phyloP scores from a whole-genome alignment of 1,140 invertebrate genomes.

The Drosophila dunni region DNA sequence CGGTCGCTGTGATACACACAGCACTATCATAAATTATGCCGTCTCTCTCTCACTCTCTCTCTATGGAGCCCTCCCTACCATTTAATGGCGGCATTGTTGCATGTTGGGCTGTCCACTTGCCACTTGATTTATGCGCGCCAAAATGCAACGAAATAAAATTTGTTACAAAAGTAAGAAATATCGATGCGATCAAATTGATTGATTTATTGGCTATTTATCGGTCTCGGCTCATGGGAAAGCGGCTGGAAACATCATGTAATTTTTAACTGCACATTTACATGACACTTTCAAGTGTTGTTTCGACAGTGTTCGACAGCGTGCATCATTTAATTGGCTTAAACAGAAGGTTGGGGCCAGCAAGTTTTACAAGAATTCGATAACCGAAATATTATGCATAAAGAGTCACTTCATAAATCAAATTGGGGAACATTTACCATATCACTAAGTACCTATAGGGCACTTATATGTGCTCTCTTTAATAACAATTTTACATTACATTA shows the following conservation, averaged over 20 bases:
- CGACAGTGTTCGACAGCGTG: slow-evolving; percentile 12
- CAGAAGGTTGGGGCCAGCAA: not conserved
- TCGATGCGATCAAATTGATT: slow-evolving; percentile 74
- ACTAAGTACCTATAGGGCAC: no score
- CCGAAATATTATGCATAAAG: not conserved
- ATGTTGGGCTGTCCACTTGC: slow-evolving; percentile 11
- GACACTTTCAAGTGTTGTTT: slow-evolving; percentile 36
- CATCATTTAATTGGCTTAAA: slow-evolving; percentile 9
- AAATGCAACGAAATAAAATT: slow-evolving; percentile 74
- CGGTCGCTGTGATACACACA: slow-evolving; percentile 51
- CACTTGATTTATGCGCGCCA: slow-evolving; percentile 67
- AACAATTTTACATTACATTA: no score
- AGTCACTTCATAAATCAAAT: no score
- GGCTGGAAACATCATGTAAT: slow-evolving; percentile 54
- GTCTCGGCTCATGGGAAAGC: slow-evolving; percentile 4
- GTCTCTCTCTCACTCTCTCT: not conserved
- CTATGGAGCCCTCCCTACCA: slow-evolving; percentile 29
- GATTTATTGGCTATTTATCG: slow-evolving; percentile 76
- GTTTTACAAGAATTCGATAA: not conserved
- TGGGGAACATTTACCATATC: no score
- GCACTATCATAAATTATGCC: slow-evolving; percentile 70
- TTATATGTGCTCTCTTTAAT: no score
- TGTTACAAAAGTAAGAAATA: slow-evolving; percentile 63
- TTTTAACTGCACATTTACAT: slow-evolving; percentile 51
- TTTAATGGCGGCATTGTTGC: slow-evolving; percentile 71